These are phyloP conservation scores for Chymomyza caudatula DNA, from an alignment of 2,888 invertebrate genomes.

Conservation along the genomic window DNA sequence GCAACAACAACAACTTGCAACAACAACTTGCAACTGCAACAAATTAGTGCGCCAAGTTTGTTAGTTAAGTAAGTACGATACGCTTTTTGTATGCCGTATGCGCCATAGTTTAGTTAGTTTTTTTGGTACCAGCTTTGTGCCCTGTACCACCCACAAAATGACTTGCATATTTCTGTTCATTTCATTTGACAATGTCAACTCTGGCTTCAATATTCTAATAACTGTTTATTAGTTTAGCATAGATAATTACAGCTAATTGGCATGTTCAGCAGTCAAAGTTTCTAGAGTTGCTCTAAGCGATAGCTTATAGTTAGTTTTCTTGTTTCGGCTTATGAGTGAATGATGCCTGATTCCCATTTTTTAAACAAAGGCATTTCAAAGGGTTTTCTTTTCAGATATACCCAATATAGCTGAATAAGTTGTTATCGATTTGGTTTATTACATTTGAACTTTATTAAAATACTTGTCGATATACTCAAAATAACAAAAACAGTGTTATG, in stretches of 20 bases:
- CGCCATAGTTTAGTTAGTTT: not conserved
- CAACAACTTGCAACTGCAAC: constrained; percentile 24
- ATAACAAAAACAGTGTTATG: too few relatives aligned
- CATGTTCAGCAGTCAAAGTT: not conserved
- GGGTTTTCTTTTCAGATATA: too few relatives aligned
- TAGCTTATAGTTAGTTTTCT: too few relatives aligned
- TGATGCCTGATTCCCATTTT: too few relatives aligned
- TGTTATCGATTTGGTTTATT: too few relatives aligned
- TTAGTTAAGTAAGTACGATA: not conserved
- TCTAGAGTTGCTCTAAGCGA: not conserved
- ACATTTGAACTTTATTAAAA: too few relatives aligned
- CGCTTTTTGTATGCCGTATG: too few relatives aligned
- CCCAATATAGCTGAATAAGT: too few relatives aligned
- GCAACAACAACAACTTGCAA: constrained; percentile 30
- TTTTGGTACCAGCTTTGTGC: not conserved
- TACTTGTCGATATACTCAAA: too few relatives aligned
- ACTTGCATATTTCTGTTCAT: not conserved
- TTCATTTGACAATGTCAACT: not conserved
- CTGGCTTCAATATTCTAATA: not conserved
- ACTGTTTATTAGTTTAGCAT: not conserved
- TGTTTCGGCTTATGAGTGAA: too few relatives aligned
- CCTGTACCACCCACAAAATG: not conserved
- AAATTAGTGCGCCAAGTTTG: constrained; percentile 41
- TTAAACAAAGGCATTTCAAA: too few relatives aligned
- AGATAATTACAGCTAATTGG: not conserved